Conservation (phyloP, 1,140 invertebrate species). For the Drosophila bocki region DNA sequence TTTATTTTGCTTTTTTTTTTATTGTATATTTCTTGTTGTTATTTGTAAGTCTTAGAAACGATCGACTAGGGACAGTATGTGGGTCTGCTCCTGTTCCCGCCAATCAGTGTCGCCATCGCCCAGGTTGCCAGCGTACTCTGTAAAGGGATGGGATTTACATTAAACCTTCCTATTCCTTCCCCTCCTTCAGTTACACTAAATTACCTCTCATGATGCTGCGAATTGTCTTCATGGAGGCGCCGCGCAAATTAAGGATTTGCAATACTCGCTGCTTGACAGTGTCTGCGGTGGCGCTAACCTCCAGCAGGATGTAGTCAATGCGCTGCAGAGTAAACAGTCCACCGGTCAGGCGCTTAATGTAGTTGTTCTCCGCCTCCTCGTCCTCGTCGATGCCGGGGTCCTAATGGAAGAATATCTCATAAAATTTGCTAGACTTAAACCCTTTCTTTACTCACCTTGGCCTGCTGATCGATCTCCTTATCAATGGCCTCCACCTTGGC, state of each 20-base stretch:
- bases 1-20: not conserved
- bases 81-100: slow-evolving; percentile 94
- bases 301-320: slow-evolving; percentile 97
- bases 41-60: slow-evolving; percentile 91
- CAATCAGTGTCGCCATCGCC: slow-evolving; percentile 93
- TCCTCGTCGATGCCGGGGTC: slow-evolving; percentile 86
- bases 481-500: slow-evolving; percentile 97
- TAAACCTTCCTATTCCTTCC: not conserved
- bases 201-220: slow-evolving; percentile 96
- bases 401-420: slow-evolving; percentile 13
- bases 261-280: slow-evolving; percentile 95
- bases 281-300: slow-evolving; percentile 93
- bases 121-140: slow-evolving; percentile 97
- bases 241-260: slow-evolving; percentile 94
- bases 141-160: slow-evolving; percentile 42
- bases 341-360: slow-evolving; percentile 94
- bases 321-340: slow-evolving; percentile 98
- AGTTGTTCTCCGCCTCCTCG: slow-evolving; percentile 93
- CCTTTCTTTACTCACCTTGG: slow-evolving; percentile 44
- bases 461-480: slow-evolving; percentile 89
- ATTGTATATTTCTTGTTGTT: slow-evolving; percentile 14
- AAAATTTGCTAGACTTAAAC: not conserved
- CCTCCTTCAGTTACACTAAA: not conserved
- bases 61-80: slow-evolving; percentile 96
- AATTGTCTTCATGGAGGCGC: slow-evolving; percentile 97